Evolutionary conservation across 1,140 invertebrate species (phyloP).

Genomic region (Lepidotrigona ventralis): DNA sequence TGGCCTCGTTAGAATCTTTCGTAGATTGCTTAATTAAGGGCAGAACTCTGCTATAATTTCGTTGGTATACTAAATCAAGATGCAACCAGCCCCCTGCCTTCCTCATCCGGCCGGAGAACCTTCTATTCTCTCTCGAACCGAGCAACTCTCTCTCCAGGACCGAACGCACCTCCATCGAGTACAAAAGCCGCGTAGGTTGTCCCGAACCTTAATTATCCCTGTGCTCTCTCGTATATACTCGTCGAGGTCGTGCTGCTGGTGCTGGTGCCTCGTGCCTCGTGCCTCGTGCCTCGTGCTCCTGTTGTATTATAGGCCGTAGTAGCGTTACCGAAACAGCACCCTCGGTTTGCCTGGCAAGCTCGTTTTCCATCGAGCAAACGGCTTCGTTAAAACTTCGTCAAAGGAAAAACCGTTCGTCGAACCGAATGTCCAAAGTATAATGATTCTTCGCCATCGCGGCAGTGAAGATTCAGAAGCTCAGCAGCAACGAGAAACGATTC

Average conservation of each 20-base stretch:
- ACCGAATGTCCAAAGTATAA: constrained; percentile 16
- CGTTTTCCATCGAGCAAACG: constrained; percentile 44
- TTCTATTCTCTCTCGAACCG: constrained; percentile 12
- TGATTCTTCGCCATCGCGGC: neutral
- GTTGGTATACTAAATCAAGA: constrained; percentile 58
- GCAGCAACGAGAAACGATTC: too few relatives aligned
- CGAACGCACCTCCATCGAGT: constrained; percentile 41
- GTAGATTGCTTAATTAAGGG: constrained; percentile 61
- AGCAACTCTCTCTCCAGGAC: constrained; percentile 9
- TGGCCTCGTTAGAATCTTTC: constrained; percentile 54
- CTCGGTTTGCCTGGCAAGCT: constrained; percentile 41
- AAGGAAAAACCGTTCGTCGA: constrained; percentile 39
- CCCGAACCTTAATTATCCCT: constrained; percentile 66
- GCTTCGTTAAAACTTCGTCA: constrained; percentile 11
- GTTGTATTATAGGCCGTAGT: constrained; percentile 55
- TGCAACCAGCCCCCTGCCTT: constrained; percentile 3
- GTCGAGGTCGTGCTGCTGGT: constrained; percentile 52
- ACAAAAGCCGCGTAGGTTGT: constrained; percentile 62
- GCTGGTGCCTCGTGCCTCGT: too few relatives aligned
- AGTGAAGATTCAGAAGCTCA: too few relatives aligned
- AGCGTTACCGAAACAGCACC: constrained; percentile 54
- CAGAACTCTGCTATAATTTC: constrained; percentile 61
- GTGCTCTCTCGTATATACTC: constrained; percentile 47
- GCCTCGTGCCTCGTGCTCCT: too few relatives aligned
- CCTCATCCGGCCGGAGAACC: neutral